Evolutionary conservation across 2,888 invertebrate species (phyloP), one percentile per base, ranked within the genome.

Genomic region (Tetranychus piercei): DNA sequence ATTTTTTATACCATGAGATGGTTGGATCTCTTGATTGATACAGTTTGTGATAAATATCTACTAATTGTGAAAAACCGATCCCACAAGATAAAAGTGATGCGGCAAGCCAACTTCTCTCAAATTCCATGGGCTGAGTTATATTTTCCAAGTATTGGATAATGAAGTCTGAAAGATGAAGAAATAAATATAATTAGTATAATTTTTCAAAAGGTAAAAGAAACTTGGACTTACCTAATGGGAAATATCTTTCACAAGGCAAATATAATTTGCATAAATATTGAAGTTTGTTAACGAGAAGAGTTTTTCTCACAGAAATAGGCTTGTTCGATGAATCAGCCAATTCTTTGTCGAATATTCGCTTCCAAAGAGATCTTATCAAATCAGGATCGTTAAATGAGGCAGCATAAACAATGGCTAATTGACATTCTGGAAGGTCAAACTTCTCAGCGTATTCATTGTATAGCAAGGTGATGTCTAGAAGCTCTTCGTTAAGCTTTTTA

Each of bases 401-500:
- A 82, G 94, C 94, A 80, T 94, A 91, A 72, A 97, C 88, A 78
- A 99, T 94, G 7, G 93, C 92, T 75, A 99, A 85, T 83, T 96
- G 93, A 82, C 93, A 91, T 83, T 95, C 94, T 88, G 92, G 90
- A 69, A 96, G 85, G 79, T 90, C 88, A 82, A 91, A 91, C 4
- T 90, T 90, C 80, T 93, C 92, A 0, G 94, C 94, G 84, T 91
- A 95, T 78, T 93, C 90, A 81, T 91, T 90, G 81, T 94, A 95
- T 55, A 95, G 83, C 88, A 90, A 78, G 11, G 93, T 92, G 78
- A 95, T 90, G 81, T 93, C 92, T 76, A 90, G 87, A 70, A 96
- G 85, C 77, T 89, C 88, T 67, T 88, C 87, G 82, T 95, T 92
- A 23, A 96, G 85, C 70, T 88, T 86, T 75, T 85, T 84, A 78